Percentiles rank a stretch among this genome's conserved stretches.
Conservation (phyloP, 1,140 invertebrate genomes). For the Diachasmimorpha longicaudata region DNA sequence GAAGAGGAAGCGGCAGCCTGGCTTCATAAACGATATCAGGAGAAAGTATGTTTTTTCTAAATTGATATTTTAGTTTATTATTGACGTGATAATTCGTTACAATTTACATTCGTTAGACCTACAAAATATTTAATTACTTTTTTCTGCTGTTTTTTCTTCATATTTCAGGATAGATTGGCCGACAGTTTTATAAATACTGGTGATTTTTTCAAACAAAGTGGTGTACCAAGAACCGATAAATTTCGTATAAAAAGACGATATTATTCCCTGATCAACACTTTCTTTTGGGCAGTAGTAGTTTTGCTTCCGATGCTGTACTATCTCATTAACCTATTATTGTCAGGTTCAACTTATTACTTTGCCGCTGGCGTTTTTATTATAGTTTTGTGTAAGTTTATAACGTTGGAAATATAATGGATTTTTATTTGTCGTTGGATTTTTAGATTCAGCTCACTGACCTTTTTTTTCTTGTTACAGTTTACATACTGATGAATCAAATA, state of each 20-base stretch:
- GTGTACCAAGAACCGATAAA: constrained; percentile 67
- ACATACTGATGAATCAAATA: constrained; percentile 76
- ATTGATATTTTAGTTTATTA: neutral
- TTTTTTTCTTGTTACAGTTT: constrained; percentile 69
- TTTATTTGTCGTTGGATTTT: neutral
- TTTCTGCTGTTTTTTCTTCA: neutral
- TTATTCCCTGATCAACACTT: constrained; percentile 75
- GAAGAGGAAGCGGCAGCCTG: constrained; percentile 81
- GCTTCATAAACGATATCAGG: constrained; percentile 80
- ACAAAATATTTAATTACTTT: neutral
- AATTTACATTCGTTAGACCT: too few species aligned
- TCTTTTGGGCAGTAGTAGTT: constrained; percentile 73
- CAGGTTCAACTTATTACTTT: constrained; percentile 76
- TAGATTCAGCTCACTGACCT: too few species aligned
- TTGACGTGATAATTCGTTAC: too few species aligned
- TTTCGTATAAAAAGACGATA: constrained; percentile 67
- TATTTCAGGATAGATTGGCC: constrained; percentile 75
- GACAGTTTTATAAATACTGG: constrained; percentile 84
- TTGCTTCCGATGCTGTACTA: constrained; percentile 76
- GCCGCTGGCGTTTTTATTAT: constrained; percentile 72
- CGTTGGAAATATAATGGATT: too few species aligned
- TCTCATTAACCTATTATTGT: constrained; percentile 71
- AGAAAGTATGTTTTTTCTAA: constrained; percentile 69
- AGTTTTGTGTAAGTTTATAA: constrained; percentile 71
- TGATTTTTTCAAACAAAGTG: constrained; percentile 80